phyloP scores from a whole-genome alignment of 2,797 vertebrate species.

The Rhinoraja longicauda region DNA sequence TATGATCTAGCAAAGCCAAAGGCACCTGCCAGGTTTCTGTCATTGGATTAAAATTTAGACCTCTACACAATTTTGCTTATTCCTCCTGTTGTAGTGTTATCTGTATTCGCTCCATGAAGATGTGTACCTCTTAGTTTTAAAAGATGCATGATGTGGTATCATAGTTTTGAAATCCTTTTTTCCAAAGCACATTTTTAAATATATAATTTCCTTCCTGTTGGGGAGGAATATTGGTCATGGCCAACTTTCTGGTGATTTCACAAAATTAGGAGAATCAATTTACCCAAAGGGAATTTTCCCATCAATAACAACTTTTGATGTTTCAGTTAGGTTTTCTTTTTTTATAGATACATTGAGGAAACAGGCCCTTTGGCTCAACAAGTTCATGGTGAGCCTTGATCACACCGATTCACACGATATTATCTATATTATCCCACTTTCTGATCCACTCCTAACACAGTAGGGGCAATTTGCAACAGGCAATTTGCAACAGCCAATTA shows the following conservation, averaged over 20 bases:
- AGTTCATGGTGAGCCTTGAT: neutral
- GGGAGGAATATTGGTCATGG: neutral
- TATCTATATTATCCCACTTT: no score
- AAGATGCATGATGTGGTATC: no score
- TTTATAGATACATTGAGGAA: no score
- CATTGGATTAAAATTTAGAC: neutral
- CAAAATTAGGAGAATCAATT: neutral
- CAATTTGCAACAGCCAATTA: no score
- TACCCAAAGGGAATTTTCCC: neutral
- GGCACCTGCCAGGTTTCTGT: neutral
- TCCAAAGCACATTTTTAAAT: neutral
- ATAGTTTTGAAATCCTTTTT: neutral
- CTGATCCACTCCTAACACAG: no score
- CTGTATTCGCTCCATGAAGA: neutral
- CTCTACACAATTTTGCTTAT: neutral
- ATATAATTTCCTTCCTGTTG: neutral
- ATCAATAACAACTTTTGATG: neutral
- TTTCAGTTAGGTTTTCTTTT: no score
- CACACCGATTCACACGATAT: neutral
- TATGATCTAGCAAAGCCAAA: neutral
- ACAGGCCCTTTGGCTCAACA: no score
- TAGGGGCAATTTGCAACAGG: no score
- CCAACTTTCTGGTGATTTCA: neutral
- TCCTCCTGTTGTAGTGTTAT: neutral
- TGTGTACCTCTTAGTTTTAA: neutral